Conservation (phyloP, 2,113 vertebrate species). For the Natator depressus region DNA sequence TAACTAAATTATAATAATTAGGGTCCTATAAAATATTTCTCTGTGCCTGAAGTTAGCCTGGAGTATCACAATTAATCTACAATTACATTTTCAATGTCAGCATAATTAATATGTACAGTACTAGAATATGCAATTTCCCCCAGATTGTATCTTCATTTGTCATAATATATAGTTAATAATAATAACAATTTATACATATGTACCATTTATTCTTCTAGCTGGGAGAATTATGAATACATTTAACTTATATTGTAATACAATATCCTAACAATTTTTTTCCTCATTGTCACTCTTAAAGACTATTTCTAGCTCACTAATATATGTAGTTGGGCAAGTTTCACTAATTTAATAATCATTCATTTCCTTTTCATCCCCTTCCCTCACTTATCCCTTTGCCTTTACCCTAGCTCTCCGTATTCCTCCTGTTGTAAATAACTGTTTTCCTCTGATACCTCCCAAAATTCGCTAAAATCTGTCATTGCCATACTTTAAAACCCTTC, state of each 20-base stretch:
- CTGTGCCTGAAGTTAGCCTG: conserved; percentile 48
- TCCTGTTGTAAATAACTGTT: not conserved
- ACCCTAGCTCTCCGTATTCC: accelerated
- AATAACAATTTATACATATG: conserved; percentile 18
- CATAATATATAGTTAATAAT: conserved; percentile 39
- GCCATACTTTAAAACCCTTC: not conserved
- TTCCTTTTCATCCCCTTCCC: not conserved
- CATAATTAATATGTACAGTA: conserved; percentile 56
- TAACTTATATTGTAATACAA: not conserved
- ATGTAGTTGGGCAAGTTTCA: not conserved
- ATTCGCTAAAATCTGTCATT: not conserved
- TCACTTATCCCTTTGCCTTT: not conserved
- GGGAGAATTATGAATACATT: not conserved
- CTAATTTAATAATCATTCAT: not conserved
- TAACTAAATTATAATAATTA: conserved; percentile 28
- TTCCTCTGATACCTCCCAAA: not conserved
- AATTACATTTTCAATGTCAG: conserved; percentile 59
- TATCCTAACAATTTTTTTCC: not conserved
- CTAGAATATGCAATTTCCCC: conserved; percentile 3
- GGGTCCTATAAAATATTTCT: conserved; percentile 21
- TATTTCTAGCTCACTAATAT: accelerated
- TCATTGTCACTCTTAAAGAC: accelerated
- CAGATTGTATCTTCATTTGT: conserved; percentile 44
- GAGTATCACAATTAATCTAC: conserved; percentile 58
- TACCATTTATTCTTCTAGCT: not conserved